Evolutionary conservation across 92 coral and sea anemone genomes (phyloP).

Genomic region (Porites cylindrica): DNA sequence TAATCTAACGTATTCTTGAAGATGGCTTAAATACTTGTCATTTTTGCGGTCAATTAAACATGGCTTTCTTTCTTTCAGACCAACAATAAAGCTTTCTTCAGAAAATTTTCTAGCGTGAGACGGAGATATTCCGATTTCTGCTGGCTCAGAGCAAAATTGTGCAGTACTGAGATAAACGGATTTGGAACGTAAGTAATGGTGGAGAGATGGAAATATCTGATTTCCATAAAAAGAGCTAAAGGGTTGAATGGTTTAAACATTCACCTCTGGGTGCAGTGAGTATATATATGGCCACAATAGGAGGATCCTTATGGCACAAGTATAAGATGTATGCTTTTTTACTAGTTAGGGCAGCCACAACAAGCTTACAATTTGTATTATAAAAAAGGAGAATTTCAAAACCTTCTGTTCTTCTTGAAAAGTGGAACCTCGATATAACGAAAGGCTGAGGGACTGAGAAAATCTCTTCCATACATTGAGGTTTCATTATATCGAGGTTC

Average conservation of each 20-base stretch:
- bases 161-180: constrained; percentile 87
- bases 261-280: background rate
- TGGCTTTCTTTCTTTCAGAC: constrained; percentile 60
- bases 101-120: constrained; percentile 82
- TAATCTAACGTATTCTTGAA: background rate
- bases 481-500: too few species aligned
- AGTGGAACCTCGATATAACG: too few species aligned
- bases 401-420: too few species aligned
- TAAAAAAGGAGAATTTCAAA: too few species aligned
- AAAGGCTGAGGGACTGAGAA: too few species aligned
- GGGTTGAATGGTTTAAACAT: background rate
- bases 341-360: too few species aligned
- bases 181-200: constrained; percentile 71
- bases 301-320: too few species aligned
- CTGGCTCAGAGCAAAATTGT: constrained; percentile 89
- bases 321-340: too few species aligned
- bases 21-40: background rate
- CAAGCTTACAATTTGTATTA: too few species aligned
- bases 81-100: constrained; percentile 87
- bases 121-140: constrained; percentile 93
- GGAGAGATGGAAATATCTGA: too few species aligned
- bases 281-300: too few species aligned
- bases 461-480: too few species aligned
- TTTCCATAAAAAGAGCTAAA: background rate
- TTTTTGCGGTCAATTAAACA: background rate